A percentile compares a stretch with the other conserved stretches of the same genome.
Conservation (phyloP, 2,888 invertebrate genomes). For the Gryllus longicercus region DNA sequence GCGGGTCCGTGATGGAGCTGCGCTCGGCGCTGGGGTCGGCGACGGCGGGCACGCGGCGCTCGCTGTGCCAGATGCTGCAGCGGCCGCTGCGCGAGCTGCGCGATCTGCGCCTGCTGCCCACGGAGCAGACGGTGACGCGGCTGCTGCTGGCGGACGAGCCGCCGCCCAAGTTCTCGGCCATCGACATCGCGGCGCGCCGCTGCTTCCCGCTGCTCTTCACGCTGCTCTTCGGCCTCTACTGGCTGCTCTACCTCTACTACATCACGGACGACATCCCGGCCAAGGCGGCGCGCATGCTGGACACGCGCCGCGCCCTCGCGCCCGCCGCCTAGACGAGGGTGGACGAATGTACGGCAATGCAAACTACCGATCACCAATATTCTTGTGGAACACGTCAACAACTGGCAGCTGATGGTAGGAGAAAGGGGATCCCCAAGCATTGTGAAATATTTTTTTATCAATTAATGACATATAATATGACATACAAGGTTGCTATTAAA, state of each 20-base stretch:
- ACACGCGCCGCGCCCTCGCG: neutral
- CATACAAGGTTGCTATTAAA: no score
- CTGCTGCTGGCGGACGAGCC: constrained; percentile 37
- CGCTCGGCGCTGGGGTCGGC: neutral
- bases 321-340: no score
- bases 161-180: constrained; percentile 46
- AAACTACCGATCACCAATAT: no score
- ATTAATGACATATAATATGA: no score
- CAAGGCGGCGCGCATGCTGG: constrained; percentile 18
- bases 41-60: neutral
- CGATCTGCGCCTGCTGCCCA: constrained; percentile 36
- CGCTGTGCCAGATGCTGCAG: constrained; percentile 1
- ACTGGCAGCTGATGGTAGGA: no score
- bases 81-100: constrained; percentile 31
- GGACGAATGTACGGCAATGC: no score
- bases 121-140: constrained; percentile 37
- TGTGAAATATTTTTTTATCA: no score
- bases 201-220: constrained; percentile 56
- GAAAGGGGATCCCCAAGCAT: no score
- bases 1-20: constrained; percentile 18
- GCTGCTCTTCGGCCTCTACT: constrained; percentile 54
- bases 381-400: no score
- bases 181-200: constrained; percentile 56
- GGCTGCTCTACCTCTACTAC: constrained; percentile 43
- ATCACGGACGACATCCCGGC: constrained; percentile 41